Evolutionary conservation across 2,888 invertebrate species (phyloP).

Genomic region (Parnassius orleans): DNA sequence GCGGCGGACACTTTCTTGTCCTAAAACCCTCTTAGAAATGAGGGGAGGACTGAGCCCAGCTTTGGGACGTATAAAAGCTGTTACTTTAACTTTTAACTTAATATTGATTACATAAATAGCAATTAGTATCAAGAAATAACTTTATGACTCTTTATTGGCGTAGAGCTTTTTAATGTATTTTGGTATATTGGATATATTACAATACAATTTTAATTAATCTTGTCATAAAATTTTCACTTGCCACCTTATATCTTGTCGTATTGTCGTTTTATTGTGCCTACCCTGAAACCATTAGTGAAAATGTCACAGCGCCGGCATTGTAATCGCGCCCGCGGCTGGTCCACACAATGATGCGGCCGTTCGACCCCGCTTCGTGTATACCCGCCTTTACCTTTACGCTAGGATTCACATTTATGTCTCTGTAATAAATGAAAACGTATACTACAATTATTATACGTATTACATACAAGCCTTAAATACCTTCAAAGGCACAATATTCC

Average conservation of each 20-base stretch:
- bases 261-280: constrained; percentile 80
- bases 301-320: constrained; percentile 78
- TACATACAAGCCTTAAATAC: constrained; percentile 29
- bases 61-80: too few species aligned
- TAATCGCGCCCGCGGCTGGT: constrained; percentile 69
- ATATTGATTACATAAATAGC: too few species aligned
- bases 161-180: too few species aligned
- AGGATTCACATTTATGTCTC: constrained; percentile 74
- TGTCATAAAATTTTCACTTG: constrained; percentile 77
- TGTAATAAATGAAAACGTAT: constrained; percentile 67
- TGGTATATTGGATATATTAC: too few species aligned
- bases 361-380: constrained; percentile 68
- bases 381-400: constrained; percentile 71
- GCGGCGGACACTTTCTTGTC: too few species aligned
- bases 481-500: constrained; percentile 4
- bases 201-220: constrained; percentile 63
- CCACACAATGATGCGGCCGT: constrained; percentile 74
- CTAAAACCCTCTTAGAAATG: too few species aligned
- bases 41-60: too few species aligned
- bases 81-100: too few species aligned
- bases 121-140: too few species aligned
- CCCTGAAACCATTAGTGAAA: constrained; percentile 80
- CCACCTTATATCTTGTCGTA: constrained; percentile 79
- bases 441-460: constrained; percentile 42
- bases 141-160: too few species aligned